Evolutionary conservation across 2,888 invertebrate species (phyloP).

Genomic region (Pyrrhia umbra): DNA sequence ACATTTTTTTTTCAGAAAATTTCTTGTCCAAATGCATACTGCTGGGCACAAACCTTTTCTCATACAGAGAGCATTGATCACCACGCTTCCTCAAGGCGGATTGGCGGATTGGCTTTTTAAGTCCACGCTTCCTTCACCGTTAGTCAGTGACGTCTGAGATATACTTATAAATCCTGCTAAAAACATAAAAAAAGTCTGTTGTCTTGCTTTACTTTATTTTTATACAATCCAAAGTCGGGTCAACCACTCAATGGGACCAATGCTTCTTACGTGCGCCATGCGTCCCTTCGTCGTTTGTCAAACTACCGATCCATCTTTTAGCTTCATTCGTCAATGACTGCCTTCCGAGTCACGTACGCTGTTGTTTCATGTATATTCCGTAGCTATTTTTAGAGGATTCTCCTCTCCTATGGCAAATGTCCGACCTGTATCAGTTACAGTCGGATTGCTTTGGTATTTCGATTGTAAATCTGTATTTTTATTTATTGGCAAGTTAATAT

Average conservation of each 20-base stretch:
- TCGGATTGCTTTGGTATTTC: constrained; percentile 14
- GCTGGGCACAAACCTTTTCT: no score
- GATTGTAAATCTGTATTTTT: neutral
- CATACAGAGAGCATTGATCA: no score
- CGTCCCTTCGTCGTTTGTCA: constrained; percentile 79
- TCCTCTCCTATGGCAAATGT: constrained; percentile 8
- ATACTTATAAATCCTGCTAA: no score
- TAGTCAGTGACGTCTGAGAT: no score
- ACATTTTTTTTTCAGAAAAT: no score
- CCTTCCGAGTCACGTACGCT: constrained; percentile 54
- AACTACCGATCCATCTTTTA: constrained; percentile 77
- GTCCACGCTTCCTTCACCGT: no score
- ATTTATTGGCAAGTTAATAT: no score
- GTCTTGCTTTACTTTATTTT: neutral
- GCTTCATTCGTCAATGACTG: constrained; percentile 78
- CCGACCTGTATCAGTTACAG: constrained; percentile 16
- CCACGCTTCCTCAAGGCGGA: no score
- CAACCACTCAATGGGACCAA: constrained; percentile 33
- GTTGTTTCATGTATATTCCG: constrained; percentile 51
- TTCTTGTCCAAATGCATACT: no score
- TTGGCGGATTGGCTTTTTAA: no score
- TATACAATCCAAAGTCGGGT: constrained; percentile 39
- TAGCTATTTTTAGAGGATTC: constrained; percentile 20
- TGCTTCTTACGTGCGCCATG: constrained; percentile 68
- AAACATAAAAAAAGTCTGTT: neutral